These are phyloP conservation scores for Chloroceryle aenea DNA, from an alignment of 2,113 vertebrate species.

Conservation along the genomic window DNA sequence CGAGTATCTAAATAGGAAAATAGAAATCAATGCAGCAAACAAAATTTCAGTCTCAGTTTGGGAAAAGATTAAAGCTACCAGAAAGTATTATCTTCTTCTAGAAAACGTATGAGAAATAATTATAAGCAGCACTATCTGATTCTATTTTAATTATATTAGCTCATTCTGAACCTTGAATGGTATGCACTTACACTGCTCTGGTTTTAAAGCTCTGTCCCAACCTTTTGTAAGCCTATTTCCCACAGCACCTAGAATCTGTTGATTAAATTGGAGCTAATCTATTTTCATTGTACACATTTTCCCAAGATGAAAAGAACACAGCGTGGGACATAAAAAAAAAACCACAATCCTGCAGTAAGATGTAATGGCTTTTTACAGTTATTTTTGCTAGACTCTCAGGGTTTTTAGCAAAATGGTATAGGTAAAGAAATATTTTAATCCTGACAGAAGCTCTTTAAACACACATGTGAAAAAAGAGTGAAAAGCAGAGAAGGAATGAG, in stretches of 20 bases:
- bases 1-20: not conserved
- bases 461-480: conserved; percentile 21
- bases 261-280: conserved; percentile 44
- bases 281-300: conserved; percentile 27
- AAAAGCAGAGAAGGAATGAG: not conserved
- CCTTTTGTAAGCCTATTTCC: conserved; percentile 17
- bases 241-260: not conserved
- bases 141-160: conserved; percentile 4
- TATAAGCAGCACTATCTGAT: not conserved
- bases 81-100: not conserved
- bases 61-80: not conserved
- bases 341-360: not conserved
- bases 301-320: not conserved
- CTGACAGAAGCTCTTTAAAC: conserved; percentile 20
- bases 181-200: not conserved
- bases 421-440: conserved; percentile 48
- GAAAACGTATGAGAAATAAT: not conserved
- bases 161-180: not conserved
- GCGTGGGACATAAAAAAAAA: not conserved
- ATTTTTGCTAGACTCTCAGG: not conserved
- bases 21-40: not conserved
- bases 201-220: not conserved
- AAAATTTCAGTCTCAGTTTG: not conserved
- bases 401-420: not conserved
- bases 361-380: conserved; percentile 10